phyloP scores from a whole-genome alignment of 2,113 vertebrate species.

The Rhabdornis inornatus region DNA sequence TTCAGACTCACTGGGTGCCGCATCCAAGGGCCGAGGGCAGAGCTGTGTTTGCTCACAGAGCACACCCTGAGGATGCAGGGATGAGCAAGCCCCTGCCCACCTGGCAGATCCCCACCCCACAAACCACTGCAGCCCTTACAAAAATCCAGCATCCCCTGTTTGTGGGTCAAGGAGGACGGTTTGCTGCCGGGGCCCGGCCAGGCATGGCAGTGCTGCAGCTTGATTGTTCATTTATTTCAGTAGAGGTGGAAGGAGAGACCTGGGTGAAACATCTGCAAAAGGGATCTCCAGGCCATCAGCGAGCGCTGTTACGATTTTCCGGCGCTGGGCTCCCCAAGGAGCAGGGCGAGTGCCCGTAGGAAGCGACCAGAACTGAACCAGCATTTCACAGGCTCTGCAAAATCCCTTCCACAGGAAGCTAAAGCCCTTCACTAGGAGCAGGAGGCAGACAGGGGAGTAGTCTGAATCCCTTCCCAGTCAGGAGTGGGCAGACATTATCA shows the following conservation, averaged over 20 bases:
- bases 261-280: slow-evolving; percentile 51
- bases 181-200: fast-evolving
- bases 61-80: background rate
- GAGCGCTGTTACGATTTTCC: background rate
- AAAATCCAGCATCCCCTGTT: background rate
- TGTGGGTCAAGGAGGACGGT: fast-evolving
- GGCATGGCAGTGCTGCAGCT: background rate
- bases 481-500: background rate
- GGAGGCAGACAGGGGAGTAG: background rate
- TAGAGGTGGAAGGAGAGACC: background rate
- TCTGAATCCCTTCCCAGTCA: background rate
- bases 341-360: background rate
- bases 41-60: fast-evolving
- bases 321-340: background rate
- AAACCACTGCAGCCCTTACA: background rate
- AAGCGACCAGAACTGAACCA: background rate
- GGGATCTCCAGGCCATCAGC: slow-evolving; percentile 25
- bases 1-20: background rate
- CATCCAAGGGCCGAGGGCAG: background rate
- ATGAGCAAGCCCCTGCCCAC: background rate
- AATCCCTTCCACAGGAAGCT: slow-evolving; percentile 13
- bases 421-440: background rate
- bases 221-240: too few relatives aligned
- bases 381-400: background rate
- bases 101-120: background rate